Evolutionary conservation across 2,888 invertebrate genomes (phyloP), one percentile per base, ranked within the genome.

Genomic region (Pseudeuparius sepicola): DNA sequence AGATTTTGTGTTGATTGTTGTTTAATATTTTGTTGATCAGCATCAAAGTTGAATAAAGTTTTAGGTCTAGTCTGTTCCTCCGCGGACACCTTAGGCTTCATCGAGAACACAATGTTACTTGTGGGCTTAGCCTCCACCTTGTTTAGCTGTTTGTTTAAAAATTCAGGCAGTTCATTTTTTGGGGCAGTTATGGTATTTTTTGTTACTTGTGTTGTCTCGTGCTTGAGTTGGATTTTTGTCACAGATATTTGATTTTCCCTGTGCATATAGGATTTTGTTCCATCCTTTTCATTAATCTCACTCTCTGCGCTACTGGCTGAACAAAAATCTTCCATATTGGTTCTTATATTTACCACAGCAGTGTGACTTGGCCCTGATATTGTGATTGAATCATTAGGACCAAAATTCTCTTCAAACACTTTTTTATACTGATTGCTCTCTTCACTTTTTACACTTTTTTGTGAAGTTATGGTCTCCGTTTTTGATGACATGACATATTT

Each of bases 131-230:
- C 63, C 48, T 81, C 80, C 4, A 81, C 76, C 54, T 75, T 75
- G 53, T 80, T 78, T 27, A 81, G 52, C 55, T 81, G 79, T 36
- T 78, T 75, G 50, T 76, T 75, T 41, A 80, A 60, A 53, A 80
- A 79, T 55, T 82, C 79, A 1, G 80, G 78, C 9, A 78, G 64
- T 57, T 44, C 46, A 62, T 66, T 23, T 67, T 49, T 52, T 11
- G 45, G 45, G 24, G 43, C 29, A 7, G 46, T 42, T 20, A 46
- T 40, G 7, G 41, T 46, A 25, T 41, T 50, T 25, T 46, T 49
- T 61, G 44, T 67, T 61, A 50, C 58, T 61, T 53, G 52, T 5
- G 66, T 68, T 26, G 50, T 43, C 50, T 71, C 71, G 46, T 65
- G 67, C 54, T 71, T 71, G 28, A 72, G 63, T 48, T 71, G 68